phyloP scores from a whole-genome alignment of 2,113 vertebrate species.

The Dissostichus mawsoni region DNA sequence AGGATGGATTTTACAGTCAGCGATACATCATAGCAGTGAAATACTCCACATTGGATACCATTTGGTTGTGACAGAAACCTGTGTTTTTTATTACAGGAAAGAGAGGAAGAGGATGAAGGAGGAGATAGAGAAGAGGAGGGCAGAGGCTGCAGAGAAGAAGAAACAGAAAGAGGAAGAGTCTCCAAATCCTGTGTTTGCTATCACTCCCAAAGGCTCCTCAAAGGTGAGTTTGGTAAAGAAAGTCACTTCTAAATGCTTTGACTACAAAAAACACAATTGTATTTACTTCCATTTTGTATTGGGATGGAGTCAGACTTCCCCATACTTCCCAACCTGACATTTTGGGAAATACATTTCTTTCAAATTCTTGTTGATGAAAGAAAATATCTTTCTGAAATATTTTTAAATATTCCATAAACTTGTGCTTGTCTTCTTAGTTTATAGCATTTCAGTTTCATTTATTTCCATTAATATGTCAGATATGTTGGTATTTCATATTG shows the following conservation, averaged over 20 bases:
- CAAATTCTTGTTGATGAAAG: not conserved
- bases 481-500: not conserved
- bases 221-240: slow-evolving; percentile 84
- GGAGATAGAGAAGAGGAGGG: slow-evolving; percentile 95
- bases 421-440: not conserved
- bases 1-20: not conserved
- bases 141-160: slow-evolving; percentile 97
- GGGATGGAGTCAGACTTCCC: not conserved
- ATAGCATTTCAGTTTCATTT: not conserved
- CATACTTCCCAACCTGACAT: not conserved
- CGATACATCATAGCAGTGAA: not conserved
- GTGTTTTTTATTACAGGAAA: slow-evolving; percentile 85
- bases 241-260: not conserved
- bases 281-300: not conserved
- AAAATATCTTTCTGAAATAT: not conserved
- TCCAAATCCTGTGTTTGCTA: slow-evolving; percentile 87
- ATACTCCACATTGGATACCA: not conserved
- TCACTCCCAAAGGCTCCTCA: slow-evolving; percentile 93
- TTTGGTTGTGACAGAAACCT: not conserved
- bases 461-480: not conserved
- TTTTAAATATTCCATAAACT: not conserved
- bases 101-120: slow-evolving; percentile 95
- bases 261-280: not conserved
- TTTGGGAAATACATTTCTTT: not conserved
- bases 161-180: slow-evolving; percentile 90